phyloP scores from a whole-genome alignment of 2,113 vertebrate species.

The Leuciscus idus region DNA sequence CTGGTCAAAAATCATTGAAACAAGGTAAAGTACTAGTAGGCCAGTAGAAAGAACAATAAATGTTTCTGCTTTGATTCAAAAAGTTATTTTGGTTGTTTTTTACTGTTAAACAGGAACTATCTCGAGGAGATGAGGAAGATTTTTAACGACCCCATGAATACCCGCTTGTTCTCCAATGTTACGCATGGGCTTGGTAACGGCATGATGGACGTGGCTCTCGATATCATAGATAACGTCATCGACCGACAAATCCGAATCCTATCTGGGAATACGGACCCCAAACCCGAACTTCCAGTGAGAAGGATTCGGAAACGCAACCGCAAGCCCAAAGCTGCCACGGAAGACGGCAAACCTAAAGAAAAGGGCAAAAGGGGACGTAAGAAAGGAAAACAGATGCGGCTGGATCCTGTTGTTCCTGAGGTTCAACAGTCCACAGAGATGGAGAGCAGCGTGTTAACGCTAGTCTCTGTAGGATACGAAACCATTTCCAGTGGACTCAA shows the following conservation, averaged over 20 bases:
- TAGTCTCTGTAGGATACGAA: slow-evolving; percentile 79
- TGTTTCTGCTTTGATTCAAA: not conserved
- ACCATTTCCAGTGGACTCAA: slow-evolving; percentile 72
- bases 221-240: slow-evolving; percentile 74
- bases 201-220: slow-evolving; percentile 75
- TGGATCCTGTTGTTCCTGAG: slow-evolving; percentile 54
- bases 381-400: slow-evolving; percentile 65
- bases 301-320: slow-evolving; percentile 75
- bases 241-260: slow-evolving; percentile 79
- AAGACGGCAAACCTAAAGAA: slow-evolving; percentile 61
- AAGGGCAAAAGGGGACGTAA: slow-evolving; percentile 67
- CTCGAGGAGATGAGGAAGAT: slow-evolving; percentile 79
- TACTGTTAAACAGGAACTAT: slow-evolving; percentile 70
- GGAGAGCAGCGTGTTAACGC: slow-evolving; percentile 73
- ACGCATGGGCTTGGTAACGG: slow-evolving; percentile 79
- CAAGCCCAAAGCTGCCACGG: slow-evolving; percentile 48
- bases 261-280: slow-evolving; percentile 72
- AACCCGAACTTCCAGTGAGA: slow-evolving; percentile 60
- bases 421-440: slow-evolving; percentile 61
- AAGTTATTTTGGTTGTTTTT: not conserved
- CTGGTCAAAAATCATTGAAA: slow-evolving; percentile 83
- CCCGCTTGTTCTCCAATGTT: slow-evolving; percentile 71
- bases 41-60: not conserved
- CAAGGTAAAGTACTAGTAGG: slow-evolving; percentile 67
- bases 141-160: slow-evolving; percentile 75